A percentile compares a stretch with the other conserved stretches of the same genome.
These are phyloP conservation scores for Oryctolagus cuniculus DNA, from an alignment of 2,113 vertebrate genomes.

Conservation along the genomic window mOryCun1.1 NC_091441.1:32111501-32112000, in stretches of 20 bases:
- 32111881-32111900: not conserved
- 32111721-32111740: not conserved
- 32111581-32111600: too few species aligned
- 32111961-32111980: not conserved
- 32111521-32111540: too few species aligned
- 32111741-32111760: not conserved
- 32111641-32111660: too few species aligned
- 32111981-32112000: not conserved
- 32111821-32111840: not conserved
- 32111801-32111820: not conserved
- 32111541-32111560: too few species aligned
- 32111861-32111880: not conserved
- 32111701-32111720: not conserved
- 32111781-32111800: conserved; percentile 35
- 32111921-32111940: not conserved
- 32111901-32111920: not conserved
- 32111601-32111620: too few species aligned
- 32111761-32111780: not conserved
- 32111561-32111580: too few species aligned
- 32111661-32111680: too few species aligned
- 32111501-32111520: too few species aligned
- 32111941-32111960: not conserved
- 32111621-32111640: too few species aligned
- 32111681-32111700: not conserved
- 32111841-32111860: not conserved